Conservation (phyloP, 2,797 vertebrate species). For the Acanthurus leucopareius region DNA sequence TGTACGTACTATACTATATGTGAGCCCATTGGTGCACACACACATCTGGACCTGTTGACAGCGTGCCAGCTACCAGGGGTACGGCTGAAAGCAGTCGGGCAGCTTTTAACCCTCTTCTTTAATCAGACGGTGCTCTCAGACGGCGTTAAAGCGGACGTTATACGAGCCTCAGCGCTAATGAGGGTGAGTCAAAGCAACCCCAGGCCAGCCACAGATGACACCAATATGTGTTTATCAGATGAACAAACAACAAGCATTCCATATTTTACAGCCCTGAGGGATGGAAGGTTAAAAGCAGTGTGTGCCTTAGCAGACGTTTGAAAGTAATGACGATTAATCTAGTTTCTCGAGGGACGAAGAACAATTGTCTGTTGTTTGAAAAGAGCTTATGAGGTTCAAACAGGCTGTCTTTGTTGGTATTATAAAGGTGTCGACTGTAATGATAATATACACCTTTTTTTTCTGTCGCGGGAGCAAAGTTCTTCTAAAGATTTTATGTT, state of each 20-base stretch:
- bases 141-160: constrained; percentile 48
- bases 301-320: constrained; percentile 34
- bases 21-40: constrained; percentile 14
- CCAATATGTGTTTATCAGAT: constrained; percentile 75
- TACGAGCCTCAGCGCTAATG: constrained; percentile 61
- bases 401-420: constrained; percentile 13
- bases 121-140: constrained; percentile 64
- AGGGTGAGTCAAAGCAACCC: constrained; percentile 56
- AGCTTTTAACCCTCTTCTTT: constrained; percentile 60
- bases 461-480: not conserved
- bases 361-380: constrained; percentile 43
- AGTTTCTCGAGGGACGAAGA: constrained; percentile 40
- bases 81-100: constrained; percentile 32
- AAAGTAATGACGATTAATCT: constrained; percentile 67
- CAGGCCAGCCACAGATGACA: constrained; percentile 67
- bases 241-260: constrained; percentile 62
- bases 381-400: constrained; percentile 37
- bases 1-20: constrained; percentile 2
- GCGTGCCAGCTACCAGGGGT: constrained; percentile 52
- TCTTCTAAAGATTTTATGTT: no score
- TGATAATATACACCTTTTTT: constrained; percentile 3
- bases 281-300: constrained; percentile 49
- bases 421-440: constrained; percentile 22
- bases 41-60: constrained; percentile 71
- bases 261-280: constrained; percentile 55